Evolutionary conservation across 1,140 invertebrate species (phyloP), one percentile per base, ranked within the genome.

Genomic region (Mylabris phalerata): DNA sequence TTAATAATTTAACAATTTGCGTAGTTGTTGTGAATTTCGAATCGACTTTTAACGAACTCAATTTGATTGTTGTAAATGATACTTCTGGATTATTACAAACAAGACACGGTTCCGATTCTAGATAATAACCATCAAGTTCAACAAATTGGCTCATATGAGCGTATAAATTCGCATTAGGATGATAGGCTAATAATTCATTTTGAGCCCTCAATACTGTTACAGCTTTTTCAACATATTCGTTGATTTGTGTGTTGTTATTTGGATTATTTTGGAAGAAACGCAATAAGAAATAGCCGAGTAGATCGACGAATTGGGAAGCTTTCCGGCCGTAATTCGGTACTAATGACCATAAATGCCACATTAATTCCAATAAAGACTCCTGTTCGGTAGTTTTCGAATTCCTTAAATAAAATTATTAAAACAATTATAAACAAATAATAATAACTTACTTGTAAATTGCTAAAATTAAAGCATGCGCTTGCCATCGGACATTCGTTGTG

Each of bases 1-100:
- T 91, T 32, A 95, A 86, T 46, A 99, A 77, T 77, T 98, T 98
- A 1, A 98, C 92, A 49, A 98, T 96, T 77, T 98, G 95, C 3
- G 94, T 97, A 2, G 92, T 97, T 1, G 95, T 98, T 0, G 95
- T 98, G 72, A 95, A 99, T 78, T 98, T 94, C 0, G 94, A 95
- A 78, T 98, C 96, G 41, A 92, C 87, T 79, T 98, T 98, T 5
- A 98, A 90, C 0, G 92, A 85, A 0, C 92, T 92, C 38, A 99
- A 75, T 76, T 98, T 99, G 42, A 98, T 90, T 57, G 88, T 92
- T 0, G 87, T 78, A 79, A 94, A 90, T 1, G 93, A 87, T 10
- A 97, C 89, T 75, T 98, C 95, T 1, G 95, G 93, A 78, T 97
- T 97, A 74, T 98, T 98, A 73, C 95, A 98, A 0, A 98, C 94